Evolutionary conservation across 2,888 invertebrate genomes (phyloP).

Genomic region (Myopa testacea): DNA sequence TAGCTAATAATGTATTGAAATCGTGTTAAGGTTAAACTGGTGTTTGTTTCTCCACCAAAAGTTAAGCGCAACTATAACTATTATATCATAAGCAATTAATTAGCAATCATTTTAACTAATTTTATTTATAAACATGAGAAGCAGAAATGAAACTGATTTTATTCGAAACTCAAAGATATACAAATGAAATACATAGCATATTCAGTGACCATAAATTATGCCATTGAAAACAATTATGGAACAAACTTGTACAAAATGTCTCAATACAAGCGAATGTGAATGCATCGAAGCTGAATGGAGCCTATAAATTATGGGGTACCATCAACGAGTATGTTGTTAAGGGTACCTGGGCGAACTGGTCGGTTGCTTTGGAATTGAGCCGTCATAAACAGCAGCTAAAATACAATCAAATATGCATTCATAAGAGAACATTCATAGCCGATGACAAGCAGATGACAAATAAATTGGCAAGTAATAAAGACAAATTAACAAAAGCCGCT

Average conservation of each 20-base stretch:
- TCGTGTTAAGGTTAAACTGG: too few species aligned
- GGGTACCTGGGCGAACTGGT: too few species aligned
- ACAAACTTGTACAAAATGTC: background rate
- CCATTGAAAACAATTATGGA: slow-evolving; percentile 8
- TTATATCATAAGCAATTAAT: background rate
- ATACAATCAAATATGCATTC: slow-evolving; percentile 7
- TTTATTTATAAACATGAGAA: background rate
- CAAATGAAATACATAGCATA: background rate
- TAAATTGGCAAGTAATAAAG: slow-evolving; percentile 1
- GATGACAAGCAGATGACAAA: slow-evolving; percentile 9
- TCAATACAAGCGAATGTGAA: background rate
- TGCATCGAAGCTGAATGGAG: background rate
- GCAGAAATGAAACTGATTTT: background rate
- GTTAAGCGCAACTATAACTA: too few species aligned
- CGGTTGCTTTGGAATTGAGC: too few species aligned
- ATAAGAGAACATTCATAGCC: background rate
- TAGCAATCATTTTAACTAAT: slow-evolving; percentile 1
- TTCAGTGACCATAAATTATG: slow-evolving; percentile 11
- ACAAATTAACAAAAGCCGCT: slow-evolving; percentile 12
- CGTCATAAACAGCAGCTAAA: too few species aligned
- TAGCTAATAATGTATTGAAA: too few species aligned
- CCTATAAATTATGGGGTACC: slow-evolving; percentile 4
- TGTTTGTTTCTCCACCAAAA: too few species aligned
- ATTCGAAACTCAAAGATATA: background rate
- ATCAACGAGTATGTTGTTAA: background rate